Base-by-base conservation (phyloP, 1,140 invertebrate genomes). In the Aphelenchoides fujianensis region DNA sequence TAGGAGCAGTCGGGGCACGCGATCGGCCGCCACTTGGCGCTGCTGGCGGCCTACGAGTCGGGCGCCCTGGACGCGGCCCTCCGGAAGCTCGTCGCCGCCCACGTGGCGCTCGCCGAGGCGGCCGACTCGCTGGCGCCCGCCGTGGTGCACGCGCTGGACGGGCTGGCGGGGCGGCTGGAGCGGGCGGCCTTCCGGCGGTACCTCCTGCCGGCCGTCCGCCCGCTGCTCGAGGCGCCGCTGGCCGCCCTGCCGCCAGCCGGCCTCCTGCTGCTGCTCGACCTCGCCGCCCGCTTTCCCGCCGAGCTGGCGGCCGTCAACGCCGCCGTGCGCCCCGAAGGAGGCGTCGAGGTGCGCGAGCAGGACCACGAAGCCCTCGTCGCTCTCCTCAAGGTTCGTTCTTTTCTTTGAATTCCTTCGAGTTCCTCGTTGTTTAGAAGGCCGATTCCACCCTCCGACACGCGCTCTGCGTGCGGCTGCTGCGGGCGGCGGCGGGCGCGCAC, bases 21-120 rank as follows among this genome's bases (percentile, higher is more conserved):
- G 12, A 61, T 53, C 53, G 57, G 57, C 12, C 57, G 53, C 12
- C 57, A 61, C 19, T 53, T 61, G 16, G 16, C 41, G 16, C 53
- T 16, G 16, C 16, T 53, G 12, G 16, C 57, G 16, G 57, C 41
- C 57, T 16, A n/a, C 57, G 16, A n/a, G 9, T 61, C 57, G 16
- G 57, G 12, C 16, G 57, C 57, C 9, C 53, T n/a, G 16, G 41
- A 61, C 57, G 16, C 16, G 57, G 12, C 16, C 16, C 53, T 61
- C 12, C 16, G 57, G 53, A 53, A 16, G 19, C 16, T 61, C 12
- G 57, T 61, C 16, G 16, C 16, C 16, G 16, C 16, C 16, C 16
- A 61, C 16, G 16, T 61, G 12, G 19, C 16, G 16, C 19, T 61
- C 12, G 12, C 19, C 16, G 12, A 12, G 12, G 41, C 16, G 12